Base-by-base conservation (phyloP, 2,797 vertebrate species). In the Cephalopachus bancanus region DNA sequence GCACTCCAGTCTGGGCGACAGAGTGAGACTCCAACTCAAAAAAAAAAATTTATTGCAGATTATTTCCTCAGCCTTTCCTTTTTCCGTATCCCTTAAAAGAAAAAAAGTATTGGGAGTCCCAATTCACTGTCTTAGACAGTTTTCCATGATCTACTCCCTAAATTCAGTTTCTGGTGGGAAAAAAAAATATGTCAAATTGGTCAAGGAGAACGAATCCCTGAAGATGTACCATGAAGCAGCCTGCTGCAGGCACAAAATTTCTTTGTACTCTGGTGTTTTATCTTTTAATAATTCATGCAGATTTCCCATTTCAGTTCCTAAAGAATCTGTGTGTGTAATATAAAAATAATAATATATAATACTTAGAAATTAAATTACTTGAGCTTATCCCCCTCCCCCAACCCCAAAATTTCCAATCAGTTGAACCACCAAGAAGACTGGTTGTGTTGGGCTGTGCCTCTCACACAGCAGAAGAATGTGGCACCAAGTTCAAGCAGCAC, bases 251-350 rank as follows among this genome's bases (percentile, higher is more conserved):
- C 88, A 81, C 20, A 81, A 28, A 71, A 83, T 65, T 62, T 79
- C 33, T 85, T 92, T 95, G 62, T 81, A 49, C 15, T 19, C 78
- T 22, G 33, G 6, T 74, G 67, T 89, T 91, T 89, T 83, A 75
- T 95, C 62, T 96, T 96, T 94, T 69, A 85, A 89, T 94, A 93
- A 95, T 97, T 94, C 67, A 96, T 86, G 85, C 26, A 83, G 30
- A 96, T 91, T 91, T 91, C 81, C 55, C 64, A 93, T 96, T 96
- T 92, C 26, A 86, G 62, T 71, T 75, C 67, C 75, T 89, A 91
- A 83, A 53, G 8, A 14, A 74, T 53, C 69, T 89, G 60, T 89
- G 78, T 97, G 75, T 28, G 93, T 96, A 95, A 90, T 88, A 92
- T 69, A 64, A 96, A 95, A 95, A 78, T 86, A 94, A 90, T 59